phyloP scores from a whole-genome alignment of 2,113 vertebrate species.

The Hipposideros armiger region DNA sequence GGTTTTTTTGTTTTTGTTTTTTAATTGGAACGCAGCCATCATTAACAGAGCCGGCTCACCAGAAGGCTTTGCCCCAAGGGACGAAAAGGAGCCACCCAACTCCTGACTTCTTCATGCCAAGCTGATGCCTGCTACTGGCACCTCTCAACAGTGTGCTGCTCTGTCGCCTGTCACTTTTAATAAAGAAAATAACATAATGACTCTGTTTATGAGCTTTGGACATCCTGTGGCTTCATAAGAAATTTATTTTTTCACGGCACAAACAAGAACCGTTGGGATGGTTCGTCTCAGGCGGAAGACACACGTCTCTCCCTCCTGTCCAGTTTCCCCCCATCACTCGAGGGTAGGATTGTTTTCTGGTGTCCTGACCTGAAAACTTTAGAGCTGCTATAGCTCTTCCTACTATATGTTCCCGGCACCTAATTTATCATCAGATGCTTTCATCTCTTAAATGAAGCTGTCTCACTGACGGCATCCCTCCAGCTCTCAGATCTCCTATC shows the following conservation, averaged over 20 bases:
- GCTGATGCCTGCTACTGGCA: not conserved
- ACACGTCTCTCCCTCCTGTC: not conserved
- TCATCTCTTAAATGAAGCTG: not conserved
- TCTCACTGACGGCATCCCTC: not conserved
- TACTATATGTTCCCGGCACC: not conserved
- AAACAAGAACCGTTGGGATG: not conserved
- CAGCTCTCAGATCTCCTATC: not conserved
- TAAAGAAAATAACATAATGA: conserved; percentile 18
- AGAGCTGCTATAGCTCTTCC: not conserved
- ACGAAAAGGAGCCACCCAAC: conserved; percentile 38
- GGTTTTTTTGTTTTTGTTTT: too few relatives aligned
- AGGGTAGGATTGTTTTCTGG: not conserved
- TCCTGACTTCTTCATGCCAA: not conserved
- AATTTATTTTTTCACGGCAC: not conserved
- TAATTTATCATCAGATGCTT: not conserved
- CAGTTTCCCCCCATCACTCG: not conserved
- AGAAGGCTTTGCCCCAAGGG: not conserved
- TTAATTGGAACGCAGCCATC: conserved; percentile 57
- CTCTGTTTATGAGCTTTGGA: conserved; percentile 8
- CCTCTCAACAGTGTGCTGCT: not conserved
- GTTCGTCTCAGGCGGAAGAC: too few relatives aligned
- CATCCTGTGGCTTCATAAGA: not conserved
- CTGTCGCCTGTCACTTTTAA: not conserved
- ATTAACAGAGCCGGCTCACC: conserved; percentile 52
- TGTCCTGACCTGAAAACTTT: not conserved